Conservation (phyloP, 2,888 invertebrate species). For the Prosopocoilus inquinatus region DNA sequence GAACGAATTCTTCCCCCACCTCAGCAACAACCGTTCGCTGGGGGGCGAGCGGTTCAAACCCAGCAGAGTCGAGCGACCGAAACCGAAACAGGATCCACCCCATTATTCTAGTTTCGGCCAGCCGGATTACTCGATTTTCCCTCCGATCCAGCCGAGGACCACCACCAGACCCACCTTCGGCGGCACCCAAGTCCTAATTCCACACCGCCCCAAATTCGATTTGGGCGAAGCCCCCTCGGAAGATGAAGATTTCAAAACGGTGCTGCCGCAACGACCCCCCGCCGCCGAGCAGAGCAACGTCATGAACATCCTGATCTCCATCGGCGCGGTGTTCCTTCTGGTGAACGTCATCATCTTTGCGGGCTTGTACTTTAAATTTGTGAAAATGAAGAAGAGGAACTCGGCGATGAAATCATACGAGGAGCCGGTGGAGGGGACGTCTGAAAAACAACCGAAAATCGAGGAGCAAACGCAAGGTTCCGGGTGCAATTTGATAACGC, state of each 20-base stretch:
- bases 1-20: constrained; percentile 72
- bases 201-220: background rate
- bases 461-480: constrained; percentile 54
- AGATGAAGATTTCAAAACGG: background rate
- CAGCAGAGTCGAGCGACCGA: background rate
- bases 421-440: constrained; percentile 41
- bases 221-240: background rate
- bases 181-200: background rate
- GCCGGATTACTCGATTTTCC: too few species aligned
- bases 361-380: constrained; percentile 66
- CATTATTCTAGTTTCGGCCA: too few species aligned
- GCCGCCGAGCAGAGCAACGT: constrained; percentile 53
- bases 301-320: constrained; percentile 61
- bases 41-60: background rate
- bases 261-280: constrained; percentile 1
- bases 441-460: constrained; percentile 37
- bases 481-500: constrained; percentile 57
- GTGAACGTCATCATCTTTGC: constrained; percentile 71
- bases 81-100: too few species aligned
- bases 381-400: constrained; percentile 55
- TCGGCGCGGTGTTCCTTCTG: constrained; percentile 69
- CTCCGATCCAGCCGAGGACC: background rate
- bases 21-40: background rate
- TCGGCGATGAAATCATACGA: constrained; percentile 52
- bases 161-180: background rate